Percentiles rank a stretch among this genome's conserved stretches.
These are phyloP conservation scores for Drosophila orena DNA, from an alignment of 1,140 invertebrate genomes.

Conservation along the genomic window DNA sequence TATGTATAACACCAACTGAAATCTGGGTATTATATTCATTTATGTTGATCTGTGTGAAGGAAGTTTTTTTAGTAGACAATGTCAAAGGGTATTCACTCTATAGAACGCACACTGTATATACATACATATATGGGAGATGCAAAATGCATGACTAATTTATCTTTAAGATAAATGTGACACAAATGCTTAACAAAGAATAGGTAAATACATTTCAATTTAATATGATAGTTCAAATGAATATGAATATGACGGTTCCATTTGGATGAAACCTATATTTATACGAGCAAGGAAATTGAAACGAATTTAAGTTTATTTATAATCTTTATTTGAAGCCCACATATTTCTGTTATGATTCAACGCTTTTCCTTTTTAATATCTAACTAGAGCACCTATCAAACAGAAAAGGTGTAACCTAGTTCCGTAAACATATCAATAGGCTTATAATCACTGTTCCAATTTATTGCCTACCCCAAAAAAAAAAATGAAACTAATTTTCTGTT, in stretches of 20 bases:
- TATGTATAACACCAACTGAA: too few species aligned
- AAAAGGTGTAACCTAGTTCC: conserved; percentile 9
- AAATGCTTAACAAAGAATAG: neutral
- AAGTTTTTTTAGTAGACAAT: too few species aligned
- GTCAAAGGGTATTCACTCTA: neutral
- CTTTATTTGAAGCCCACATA: too few species aligned
- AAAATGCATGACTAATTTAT: conserved; percentile 15
- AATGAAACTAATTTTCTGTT: conserved; percentile 32
- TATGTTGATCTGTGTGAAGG: neutral
- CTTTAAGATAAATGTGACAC: neutral
- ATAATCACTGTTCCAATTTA: conserved; percentile 24
- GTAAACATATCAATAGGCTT: conserved; percentile 1
- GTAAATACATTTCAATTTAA: neutral
- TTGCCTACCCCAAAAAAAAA: conserved; percentile 33
- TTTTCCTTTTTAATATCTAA: neutral
- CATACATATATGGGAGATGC: conserved; percentile 1
- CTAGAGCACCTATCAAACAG: neutral
- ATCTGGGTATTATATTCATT: neutral
- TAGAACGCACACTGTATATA: neutral
- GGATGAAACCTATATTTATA: too few species aligned
- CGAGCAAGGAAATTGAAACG: too few species aligned
- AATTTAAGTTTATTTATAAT: too few species aligned
- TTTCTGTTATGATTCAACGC: too few species aligned
- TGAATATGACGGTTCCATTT: neutral
- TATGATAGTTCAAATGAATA: neutral